These are phyloP conservation scores for Eupithecia vulgata DNA, from an alignment of 2,888 invertebrate species.

Conservation along the genomic window DNA sequence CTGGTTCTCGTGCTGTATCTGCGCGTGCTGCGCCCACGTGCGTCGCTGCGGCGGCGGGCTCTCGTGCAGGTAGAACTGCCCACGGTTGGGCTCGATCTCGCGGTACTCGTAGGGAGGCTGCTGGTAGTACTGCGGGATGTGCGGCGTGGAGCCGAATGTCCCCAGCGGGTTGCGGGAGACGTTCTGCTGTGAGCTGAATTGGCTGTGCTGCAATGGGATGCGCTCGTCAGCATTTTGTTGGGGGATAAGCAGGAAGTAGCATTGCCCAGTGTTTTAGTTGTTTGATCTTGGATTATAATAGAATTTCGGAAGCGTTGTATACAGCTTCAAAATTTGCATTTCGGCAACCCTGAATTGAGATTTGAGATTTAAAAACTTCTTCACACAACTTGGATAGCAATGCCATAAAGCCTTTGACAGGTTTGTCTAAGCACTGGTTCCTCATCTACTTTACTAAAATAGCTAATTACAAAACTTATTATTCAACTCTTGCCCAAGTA, in stretches of 20 bases:
- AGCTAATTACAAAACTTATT: no score
- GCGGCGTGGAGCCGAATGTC: slow-evolving; percentile 81
- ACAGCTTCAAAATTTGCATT: no score
- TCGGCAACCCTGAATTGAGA: no score
- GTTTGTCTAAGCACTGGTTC: no score
- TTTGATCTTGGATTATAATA: background rate
- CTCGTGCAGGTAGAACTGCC: slow-evolving; percentile 91
- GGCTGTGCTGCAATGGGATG: slow-evolving; percentile 74
- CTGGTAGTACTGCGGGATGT: slow-evolving; percentile 68
- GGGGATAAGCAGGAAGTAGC: slow-evolving; percentile 12
- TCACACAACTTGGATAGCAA: no score
- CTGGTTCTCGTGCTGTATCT: slow-evolving; percentile 78
- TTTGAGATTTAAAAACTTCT: no score
- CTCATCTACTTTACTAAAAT: no score
- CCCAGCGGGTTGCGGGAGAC: slow-evolving; percentile 74
- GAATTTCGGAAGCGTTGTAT: background rate
- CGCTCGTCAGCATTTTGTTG: slow-evolving; percentile 44
- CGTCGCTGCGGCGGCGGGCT: slow-evolving; percentile 84
- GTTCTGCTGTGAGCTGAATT: slow-evolving; percentile 83
- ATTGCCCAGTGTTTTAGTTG: slow-evolving; percentile 3
- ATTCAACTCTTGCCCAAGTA: no score
- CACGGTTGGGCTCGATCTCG: slow-evolving; percentile 50
- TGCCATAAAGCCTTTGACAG: no score
- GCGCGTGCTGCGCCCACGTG: slow-evolving; percentile 87
- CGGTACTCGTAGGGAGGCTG: slow-evolving; percentile 52